A percentile compares a stretch with the other conserved stretches of the same genome.
Conservation (phyloP, 2,113 vertebrate species). For the Tursiops truncatus region DNA sequence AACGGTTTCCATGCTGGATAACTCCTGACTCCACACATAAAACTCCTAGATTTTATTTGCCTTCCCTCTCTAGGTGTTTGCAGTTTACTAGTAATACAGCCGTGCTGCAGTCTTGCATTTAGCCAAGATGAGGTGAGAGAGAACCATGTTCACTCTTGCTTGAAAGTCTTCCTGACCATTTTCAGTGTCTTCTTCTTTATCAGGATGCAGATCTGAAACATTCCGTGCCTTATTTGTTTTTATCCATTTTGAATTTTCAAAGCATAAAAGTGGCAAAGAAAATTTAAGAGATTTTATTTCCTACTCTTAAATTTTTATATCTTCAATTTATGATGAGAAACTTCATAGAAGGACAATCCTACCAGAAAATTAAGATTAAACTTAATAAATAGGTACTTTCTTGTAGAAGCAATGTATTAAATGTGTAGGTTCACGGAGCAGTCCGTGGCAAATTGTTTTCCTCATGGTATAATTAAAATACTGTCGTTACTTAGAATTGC, state of each 20-base stretch:
- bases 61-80: neutral
- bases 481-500: neutral
- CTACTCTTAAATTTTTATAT: constrained; percentile 24
- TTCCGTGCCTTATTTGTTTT: constrained; percentile 35
- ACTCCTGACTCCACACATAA: neutral
- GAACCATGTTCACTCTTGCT: neutral
- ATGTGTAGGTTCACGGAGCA: neutral
- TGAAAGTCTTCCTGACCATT: neutral
- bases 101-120: neutral
- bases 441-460: neutral
- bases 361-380: constrained; percentile 16
- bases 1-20: neutral
- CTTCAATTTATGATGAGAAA: constrained; percentile 8
- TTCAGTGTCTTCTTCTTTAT: neutral
- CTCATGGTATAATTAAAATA: neutral
- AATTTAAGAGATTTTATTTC: constrained; percentile 32
- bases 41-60: neutral
- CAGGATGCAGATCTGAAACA: neutral
- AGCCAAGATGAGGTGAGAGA: neutral
- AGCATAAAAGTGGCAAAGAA: neutral
- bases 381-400: neutral
- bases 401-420: neutral
- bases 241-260: constrained; percentile 52
- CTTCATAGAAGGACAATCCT: neutral
- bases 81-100: neutral